Evolutionary conservation across 1,140 invertebrate species (phyloP).

Genomic region (Tenebrio molitor): DNA sequence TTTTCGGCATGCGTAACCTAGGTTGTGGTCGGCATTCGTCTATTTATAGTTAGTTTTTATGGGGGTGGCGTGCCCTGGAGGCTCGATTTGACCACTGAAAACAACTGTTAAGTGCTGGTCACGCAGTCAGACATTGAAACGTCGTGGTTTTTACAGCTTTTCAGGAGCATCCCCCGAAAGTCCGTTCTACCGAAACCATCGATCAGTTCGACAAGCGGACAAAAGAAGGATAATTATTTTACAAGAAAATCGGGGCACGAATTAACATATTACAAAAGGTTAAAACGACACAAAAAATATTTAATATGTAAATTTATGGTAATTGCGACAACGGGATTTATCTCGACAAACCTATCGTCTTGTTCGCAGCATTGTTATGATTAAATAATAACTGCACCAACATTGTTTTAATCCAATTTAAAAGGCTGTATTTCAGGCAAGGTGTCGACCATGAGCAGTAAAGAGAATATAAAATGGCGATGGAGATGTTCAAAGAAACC

Average conservation of each 20-base stretch:
- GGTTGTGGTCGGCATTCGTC: neutral
- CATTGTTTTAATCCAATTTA: slow-evolving; percentile 35
- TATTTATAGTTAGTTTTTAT: slow-evolving; percentile 23
- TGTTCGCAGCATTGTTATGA: slow-evolving; percentile 26
- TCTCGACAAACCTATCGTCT: slow-evolving; percentile 26
- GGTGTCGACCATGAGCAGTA: neutral
- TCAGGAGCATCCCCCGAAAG: neutral
- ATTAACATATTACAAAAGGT: slow-evolving; percentile 36
- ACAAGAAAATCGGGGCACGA: slow-evolving; percentile 8
- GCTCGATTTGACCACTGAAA: neutral
- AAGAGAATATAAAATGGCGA: slow-evolving; percentile 1
- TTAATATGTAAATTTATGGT: slow-evolving; percentile 30
- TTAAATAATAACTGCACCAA: slow-evolving; percentile 28
- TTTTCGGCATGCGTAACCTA: neutral
- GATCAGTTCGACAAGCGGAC: slow-evolving; percentile 1
- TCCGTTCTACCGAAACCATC: slow-evolving; percentile 5
- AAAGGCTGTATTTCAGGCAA: neutral
- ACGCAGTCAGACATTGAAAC: slow-evolving; percentile 3
- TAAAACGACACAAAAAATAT: slow-evolving; percentile 23
- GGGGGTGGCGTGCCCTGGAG: neutral
- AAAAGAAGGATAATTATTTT: slow-evolving; percentile 27
- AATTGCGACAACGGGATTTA: slow-evolving; percentile 29
- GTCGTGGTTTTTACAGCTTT: neutral
- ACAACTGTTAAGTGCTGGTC: slow-evolving; percentile 3
- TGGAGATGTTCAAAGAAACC: neutral